A percentile compares a stretch with the other conserved stretches of the same genome.
phyloP scores from a whole-genome alignment of 2,113 vertebrate species.

The Furnarius figulus region DNA sequence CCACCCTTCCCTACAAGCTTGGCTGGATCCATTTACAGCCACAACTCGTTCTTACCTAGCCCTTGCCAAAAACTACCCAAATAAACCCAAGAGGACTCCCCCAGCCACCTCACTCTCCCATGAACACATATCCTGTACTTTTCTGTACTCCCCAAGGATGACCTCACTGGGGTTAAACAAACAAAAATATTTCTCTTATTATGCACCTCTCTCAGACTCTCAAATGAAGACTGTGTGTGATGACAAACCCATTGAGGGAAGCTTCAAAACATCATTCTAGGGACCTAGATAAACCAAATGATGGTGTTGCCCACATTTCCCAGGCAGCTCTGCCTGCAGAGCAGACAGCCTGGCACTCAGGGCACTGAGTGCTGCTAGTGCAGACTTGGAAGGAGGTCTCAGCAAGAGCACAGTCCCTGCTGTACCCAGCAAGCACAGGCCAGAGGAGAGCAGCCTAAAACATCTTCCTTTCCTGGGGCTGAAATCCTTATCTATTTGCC shows the following conservation, averaged over 20 bases:
- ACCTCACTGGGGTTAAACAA: background rate
- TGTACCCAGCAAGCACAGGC: background rate
- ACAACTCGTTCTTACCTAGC: background rate
- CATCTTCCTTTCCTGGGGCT: background rate
- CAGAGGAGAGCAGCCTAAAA: background rate
- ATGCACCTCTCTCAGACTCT: background rate
- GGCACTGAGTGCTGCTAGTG: background rate
- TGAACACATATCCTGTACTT: background rate
- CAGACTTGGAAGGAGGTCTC: background rate
- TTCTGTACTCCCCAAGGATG: background rate
- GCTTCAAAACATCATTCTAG: background rate
- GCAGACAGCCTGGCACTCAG: background rate
- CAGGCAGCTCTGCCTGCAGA: background rate
- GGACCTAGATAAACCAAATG: background rate
- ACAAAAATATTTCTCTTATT: background rate
- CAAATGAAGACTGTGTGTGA: background rate
- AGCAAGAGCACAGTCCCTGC: background rate
- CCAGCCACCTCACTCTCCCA: background rate
- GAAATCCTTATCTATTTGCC: background rate
- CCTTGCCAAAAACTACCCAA: background rate
- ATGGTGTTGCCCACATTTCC: background rate
- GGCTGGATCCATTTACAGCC: background rate
- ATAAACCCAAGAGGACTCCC: background rate
- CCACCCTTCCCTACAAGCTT: background rate
- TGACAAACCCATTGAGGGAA: background rate